phyloP scores from a whole-genome alignment of 2,888 invertebrate species.

The Schrankia costaestrigalis region DNA sequence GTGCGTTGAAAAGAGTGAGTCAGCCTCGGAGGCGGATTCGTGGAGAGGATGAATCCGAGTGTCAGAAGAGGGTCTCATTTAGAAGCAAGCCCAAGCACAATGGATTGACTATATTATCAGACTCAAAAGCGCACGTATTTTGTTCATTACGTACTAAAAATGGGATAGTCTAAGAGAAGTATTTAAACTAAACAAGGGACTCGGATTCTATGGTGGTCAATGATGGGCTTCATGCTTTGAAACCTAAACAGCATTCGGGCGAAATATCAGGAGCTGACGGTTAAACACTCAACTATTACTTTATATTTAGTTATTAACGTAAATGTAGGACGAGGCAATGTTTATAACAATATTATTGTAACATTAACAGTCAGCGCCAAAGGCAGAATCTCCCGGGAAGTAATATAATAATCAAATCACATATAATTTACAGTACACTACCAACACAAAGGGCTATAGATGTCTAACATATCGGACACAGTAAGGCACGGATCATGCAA shows the following conservation, averaged over 20 bases:
- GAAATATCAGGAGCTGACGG: slow-evolving; percentile 63
- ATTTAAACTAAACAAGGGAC: slow-evolving; percentile 55
- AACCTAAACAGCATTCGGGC: slow-evolving; percentile 60
- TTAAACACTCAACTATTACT: slow-evolving; percentile 46
- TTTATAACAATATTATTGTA: slow-evolving; percentile 27
- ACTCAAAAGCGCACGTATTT: slow-evolving; percentile 64
- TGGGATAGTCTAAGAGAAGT: slow-evolving; percentile 56
- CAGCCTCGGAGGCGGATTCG: slow-evolving; percentile 49
- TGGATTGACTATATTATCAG: slow-evolving; percentile 56
- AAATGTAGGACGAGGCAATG: slow-evolving; percentile 20
- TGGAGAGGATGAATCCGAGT: slow-evolving; percentile 50
- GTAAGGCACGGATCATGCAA: slow-evolving; percentile 79
- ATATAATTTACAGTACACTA: slow-evolving; percentile 69
- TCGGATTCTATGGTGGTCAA: slow-evolving; percentile 53
- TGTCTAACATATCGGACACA: slow-evolving; percentile 76
- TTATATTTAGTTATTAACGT: not conserved
- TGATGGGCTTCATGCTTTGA: slow-evolving; percentile 73
- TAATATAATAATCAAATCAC: slow-evolving; percentile 54
- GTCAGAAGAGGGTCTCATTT: slow-evolving; percentile 49
- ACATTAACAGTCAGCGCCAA: slow-evolving; percentile 74
- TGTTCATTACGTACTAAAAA: slow-evolving; percentile 57
- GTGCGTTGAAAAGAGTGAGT: slow-evolving; percentile 61
- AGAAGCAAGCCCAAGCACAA: slow-evolving; percentile 78
- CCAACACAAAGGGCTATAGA: slow-evolving; percentile 78
- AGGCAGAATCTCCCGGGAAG: slow-evolving; percentile 46